Base-by-base conservation (phyloP, 2,113 vertebrate species). In the Limanda limanda region DNA sequence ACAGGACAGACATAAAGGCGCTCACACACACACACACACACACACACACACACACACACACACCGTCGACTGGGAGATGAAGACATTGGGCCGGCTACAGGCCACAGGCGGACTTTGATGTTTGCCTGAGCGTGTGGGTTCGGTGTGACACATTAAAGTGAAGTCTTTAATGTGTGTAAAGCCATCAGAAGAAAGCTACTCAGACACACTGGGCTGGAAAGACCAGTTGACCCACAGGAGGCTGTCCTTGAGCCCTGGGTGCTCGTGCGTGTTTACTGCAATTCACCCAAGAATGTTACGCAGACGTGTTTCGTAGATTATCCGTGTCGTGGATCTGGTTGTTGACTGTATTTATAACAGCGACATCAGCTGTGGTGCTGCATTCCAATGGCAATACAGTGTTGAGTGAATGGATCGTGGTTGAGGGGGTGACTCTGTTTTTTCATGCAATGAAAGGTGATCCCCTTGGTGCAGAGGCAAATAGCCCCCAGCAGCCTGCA, bases 361-460 rank as follows among this genome's bases (percentile, higher is more conserved):
- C 24, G 40, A 47, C 55, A 47, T 78, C 79, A 79, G 79, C 64
- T 56, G 56, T 47, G 45, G 31, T 14, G 5, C 27, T 12, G 57
- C 25, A 24, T 68, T 52, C 51, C 66, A 24, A 52, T 77, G 73
- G 74, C 37, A 55, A 80, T 47, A 79, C 77, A 42, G 2, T 86
- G 88, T 89, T 80, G 79, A 82, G 55, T 21, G 11, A 70, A 64
- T 42, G 76, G 77, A 87, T 62, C 68, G 40, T 55, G 76, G 78
- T 66, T 66, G 82, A 71, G 56, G 68, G 71, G 76, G 74, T 5
- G 70, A 74, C 61, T 72, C 72, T 76, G 48, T 79, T 89, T 66
- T 83, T 13, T 81, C 68, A 63, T 83, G 78, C 84, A 76, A 88
- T 90, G 86, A 87, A 88, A 87, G 80, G 63, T 61, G 82, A 88